These are phyloP conservation scores for Metallyticus violacea DNA, from an alignment of 2,888 invertebrate species.

Conservation along the genomic window DNA sequence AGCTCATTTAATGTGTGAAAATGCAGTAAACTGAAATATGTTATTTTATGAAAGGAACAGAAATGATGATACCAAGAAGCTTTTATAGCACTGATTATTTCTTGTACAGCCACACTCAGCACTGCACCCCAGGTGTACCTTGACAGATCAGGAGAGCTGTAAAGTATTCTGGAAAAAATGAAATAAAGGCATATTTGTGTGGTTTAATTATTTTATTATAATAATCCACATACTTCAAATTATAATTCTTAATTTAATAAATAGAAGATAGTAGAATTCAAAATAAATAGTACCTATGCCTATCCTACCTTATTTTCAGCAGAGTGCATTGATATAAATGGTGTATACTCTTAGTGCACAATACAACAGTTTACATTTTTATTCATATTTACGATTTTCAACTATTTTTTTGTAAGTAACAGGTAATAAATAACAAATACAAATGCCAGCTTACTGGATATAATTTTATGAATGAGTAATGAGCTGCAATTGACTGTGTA, in stretches of 20 bases:
- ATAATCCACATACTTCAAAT: background rate
- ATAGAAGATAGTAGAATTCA: background rate
- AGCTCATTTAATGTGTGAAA: background rate
- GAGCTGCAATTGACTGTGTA: background rate
- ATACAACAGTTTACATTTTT: too few relatives aligned
- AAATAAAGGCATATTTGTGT: conserved; percentile 17
- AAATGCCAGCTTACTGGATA: background rate
- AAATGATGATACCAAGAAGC: background rate
- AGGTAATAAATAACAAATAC: background rate
- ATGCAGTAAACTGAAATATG: background rate
- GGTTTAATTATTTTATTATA: background rate
- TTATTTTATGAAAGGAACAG: background rate
- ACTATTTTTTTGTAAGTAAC: background rate
- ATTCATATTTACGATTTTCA: background rate
- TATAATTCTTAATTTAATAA: background rate
- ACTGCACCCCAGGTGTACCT: conserved; percentile 11
- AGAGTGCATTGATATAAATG: background rate
- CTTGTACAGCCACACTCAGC: background rate
- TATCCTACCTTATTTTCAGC: background rate
- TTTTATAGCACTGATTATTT: background rate
- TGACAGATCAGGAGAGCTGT: conserved; percentile 8
- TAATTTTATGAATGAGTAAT: background rate
- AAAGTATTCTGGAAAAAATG: conserved; percentile 2
- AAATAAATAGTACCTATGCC: background rate
- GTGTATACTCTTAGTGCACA: background rate